Percentiles rank a stretch among this genome's conserved stretches.
These are phyloP conservation scores for Porites australiensis DNA, from an alignment of 64 coral and sea anemone genomes.

Conservation along the genomic window DNA sequence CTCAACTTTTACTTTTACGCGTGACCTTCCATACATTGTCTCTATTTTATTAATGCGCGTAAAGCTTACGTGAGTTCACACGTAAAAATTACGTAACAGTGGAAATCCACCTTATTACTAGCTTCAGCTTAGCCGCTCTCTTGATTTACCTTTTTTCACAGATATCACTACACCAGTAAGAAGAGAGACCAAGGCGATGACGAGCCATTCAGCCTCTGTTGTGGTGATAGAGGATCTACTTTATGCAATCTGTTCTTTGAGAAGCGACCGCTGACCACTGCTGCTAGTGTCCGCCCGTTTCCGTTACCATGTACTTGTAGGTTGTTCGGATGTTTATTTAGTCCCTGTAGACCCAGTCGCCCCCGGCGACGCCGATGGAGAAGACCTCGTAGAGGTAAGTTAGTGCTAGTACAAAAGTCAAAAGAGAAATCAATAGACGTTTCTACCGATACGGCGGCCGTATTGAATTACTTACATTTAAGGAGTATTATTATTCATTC, in stretches of 20 bases:
- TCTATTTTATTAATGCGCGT: too few species aligned
- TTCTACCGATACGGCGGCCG: too few species aligned
- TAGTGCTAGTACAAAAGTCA: too few species aligned
- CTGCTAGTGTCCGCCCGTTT: neutral
- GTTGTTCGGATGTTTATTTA: neutral
- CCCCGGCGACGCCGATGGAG: neutral
- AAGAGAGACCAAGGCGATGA: neutral
- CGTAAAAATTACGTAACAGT: too few species aligned
- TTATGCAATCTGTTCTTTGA: constrained; percentile 20
- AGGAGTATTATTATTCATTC: too few species aligned
- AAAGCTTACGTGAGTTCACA: too few species aligned
- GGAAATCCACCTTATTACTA: neutral
- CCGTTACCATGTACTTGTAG: neutral
- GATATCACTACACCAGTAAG: constrained; percentile 3
- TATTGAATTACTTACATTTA: too few species aligned
- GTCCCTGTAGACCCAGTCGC: neutral
- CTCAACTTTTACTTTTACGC: too few species aligned
- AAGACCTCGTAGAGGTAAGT: neutral
- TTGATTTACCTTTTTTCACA: neutral
- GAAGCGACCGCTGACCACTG: constrained; percentile 17
- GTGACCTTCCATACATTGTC: too few species aligned
- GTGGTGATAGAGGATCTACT: constrained; percentile 18
- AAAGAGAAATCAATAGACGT: too few species aligned
- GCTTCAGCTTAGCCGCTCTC: neutral
- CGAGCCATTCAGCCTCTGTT: constrained; percentile 37